Percentiles rank a stretch among this genome's conserved stretches.
These are phyloP conservation scores for Byasa hedistus DNA, from an alignment of 2,888 invertebrate species.

Conservation along the genomic window DNA sequence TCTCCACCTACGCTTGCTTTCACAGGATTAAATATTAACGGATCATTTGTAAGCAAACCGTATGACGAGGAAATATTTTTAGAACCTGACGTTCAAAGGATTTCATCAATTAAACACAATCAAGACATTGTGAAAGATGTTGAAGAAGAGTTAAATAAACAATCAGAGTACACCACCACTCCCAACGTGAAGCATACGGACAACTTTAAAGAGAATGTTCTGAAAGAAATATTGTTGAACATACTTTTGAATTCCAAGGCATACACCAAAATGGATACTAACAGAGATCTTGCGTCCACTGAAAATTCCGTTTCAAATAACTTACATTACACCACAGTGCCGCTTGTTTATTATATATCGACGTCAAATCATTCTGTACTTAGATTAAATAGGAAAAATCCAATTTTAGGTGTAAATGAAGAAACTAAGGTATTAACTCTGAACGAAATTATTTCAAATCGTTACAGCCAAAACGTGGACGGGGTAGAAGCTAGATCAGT, in stretches of 20 bases:
- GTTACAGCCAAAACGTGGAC: neutral
- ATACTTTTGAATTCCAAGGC: conserved; percentile 5
- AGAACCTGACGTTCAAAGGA: conserved; percentile 52
- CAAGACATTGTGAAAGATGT: conserved; percentile 50
- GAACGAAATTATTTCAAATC: conserved; percentile 1
- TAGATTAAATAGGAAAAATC: conserved; percentile 10
- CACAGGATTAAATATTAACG: neutral
- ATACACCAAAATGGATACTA: neutral
- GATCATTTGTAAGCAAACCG: conserved; percentile 1
- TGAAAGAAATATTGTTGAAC: conserved; percentile 20
- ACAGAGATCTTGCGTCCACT: neutral
- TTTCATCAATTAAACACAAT: conserved; percentile 51
- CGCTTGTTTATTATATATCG: neutral
- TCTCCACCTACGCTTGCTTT: neutral
- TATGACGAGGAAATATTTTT: conserved; percentile 20
- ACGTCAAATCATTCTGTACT: neutral
- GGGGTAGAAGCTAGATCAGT: neutral
- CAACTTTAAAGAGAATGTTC: conserved; percentile 1
- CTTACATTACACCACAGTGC: neutral
- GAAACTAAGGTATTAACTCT: conserved; percentile 1
- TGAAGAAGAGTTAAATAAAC: conserved; percentile 46
- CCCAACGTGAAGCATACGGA: neutral
- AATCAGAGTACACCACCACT: conserved; percentile 13
- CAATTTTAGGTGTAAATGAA: neutral
- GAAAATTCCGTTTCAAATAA: neutral